These are phyloP conservation scores for Fistularia tabacaria DNA, from an alignment of 2,797 vertebrate genomes.

Conservation along the genomic window DNA sequence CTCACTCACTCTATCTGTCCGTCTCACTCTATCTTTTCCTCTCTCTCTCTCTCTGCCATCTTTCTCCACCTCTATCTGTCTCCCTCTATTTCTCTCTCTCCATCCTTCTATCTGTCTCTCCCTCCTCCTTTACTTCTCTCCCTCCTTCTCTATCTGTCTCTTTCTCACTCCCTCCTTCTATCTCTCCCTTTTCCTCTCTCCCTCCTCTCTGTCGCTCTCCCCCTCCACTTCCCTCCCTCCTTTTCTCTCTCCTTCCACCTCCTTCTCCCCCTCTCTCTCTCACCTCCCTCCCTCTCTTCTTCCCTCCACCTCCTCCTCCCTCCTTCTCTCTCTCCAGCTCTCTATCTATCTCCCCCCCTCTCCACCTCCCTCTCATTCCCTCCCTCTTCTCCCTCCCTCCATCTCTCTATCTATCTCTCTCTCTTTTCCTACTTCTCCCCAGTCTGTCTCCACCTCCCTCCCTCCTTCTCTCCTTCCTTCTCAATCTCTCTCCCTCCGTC, in stretches of 20 bases:
- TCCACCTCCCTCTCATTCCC: neutral
- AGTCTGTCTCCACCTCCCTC: too few relatives aligned
- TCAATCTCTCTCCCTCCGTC: conserved; percentile 48
- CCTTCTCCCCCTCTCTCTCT: conserved; percentile 50
- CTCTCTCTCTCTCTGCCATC: too few relatives aligned
- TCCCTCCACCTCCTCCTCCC: conserved; percentile 19
- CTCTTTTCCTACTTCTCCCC: too few relatives aligned
- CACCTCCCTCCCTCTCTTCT: conserved; percentile 48
- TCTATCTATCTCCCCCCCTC: conserved; percentile 14
- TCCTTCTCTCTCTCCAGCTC: conserved; percentile 18
- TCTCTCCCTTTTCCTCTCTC: too few relatives aligned
- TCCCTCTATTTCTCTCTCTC: conserved; percentile 9
- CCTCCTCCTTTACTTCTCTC: too few relatives aligned
- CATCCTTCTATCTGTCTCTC: too few relatives aligned
- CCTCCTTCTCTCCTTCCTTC: conserved; percentile 34
- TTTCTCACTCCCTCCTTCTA: too few relatives aligned
- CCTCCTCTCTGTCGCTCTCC: too few relatives aligned
- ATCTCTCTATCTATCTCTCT: conserved; percentile 3
- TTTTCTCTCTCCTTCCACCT: conserved; percentile 61
- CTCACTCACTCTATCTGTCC: conserved; percentile 9
- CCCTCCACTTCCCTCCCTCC: conserved; percentile 31
- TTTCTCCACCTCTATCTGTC: conserved; percentile 17
- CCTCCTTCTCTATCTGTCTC: too few relatives aligned
- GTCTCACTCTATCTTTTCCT: too few relatives aligned
- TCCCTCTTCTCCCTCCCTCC: conserved; percentile 48